phyloP scores from a whole-genome alignment of 2,888 invertebrate genomes.

The Agonopterix arenella region DNA sequence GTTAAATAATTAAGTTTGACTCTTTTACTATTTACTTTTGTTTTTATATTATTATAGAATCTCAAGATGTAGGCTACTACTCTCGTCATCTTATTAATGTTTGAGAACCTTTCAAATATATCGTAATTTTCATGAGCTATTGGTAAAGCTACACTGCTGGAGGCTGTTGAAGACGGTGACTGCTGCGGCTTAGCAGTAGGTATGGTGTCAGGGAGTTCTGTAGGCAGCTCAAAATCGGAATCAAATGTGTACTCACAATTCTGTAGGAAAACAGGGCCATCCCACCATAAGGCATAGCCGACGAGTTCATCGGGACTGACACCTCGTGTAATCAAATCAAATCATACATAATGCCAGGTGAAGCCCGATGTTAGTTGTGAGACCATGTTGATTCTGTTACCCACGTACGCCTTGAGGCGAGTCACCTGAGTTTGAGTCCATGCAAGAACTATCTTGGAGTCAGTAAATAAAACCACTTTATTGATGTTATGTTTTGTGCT shows the following conservation, averaged over 20 bases:
- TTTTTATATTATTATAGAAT: slow-evolving; percentile 10
- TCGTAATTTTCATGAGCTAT: not conserved
- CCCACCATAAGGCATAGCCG: slow-evolving; percentile 4
- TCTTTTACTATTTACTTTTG: slow-evolving; percentile 1
- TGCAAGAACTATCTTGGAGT: slow-evolving; percentile 11
- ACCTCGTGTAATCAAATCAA: slow-evolving; percentile 10
- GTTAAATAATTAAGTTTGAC: not conserved
- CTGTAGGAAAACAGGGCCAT: slow-evolving; percentile 2
- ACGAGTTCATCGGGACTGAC: slow-evolving; percentile 4
- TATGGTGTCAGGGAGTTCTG: too few species aligned
- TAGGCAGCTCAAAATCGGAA: too few species aligned
- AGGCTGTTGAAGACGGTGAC: too few species aligned
- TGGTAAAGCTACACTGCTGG: not conserved
- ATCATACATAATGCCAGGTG: slow-evolving; percentile 10
- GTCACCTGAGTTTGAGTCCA: slow-evolving; percentile 10
- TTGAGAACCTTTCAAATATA: slow-evolving; percentile 9
- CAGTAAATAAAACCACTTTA: slow-evolving; percentile 5
- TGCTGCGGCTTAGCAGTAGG: too few species aligned
- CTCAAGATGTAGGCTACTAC: slow-evolving; percentile 11
- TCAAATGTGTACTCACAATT: slow-evolving; percentile 2
- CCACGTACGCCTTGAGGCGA: slow-evolving; percentile 10
- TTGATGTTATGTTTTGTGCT: not conserved
- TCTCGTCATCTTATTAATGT: slow-evolving; percentile 12
- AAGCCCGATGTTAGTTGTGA: slow-evolving; percentile 5
- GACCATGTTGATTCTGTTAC: slow-evolving; percentile 12